Conservation (phyloP, 2,888 invertebrate species). For the Baronia brevicornis region DNA sequence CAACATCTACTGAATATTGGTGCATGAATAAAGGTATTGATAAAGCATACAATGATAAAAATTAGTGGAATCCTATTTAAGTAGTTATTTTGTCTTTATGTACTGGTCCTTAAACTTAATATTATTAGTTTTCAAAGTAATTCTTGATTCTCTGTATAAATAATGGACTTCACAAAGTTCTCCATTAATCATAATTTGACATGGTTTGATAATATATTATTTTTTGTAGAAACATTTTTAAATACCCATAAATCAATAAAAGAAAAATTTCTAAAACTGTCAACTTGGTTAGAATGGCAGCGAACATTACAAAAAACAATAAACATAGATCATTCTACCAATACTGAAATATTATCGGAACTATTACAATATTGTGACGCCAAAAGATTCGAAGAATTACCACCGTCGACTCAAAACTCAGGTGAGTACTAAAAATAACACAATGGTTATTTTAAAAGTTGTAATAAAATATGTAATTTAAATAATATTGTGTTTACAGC, state of each 20-base stretch:
- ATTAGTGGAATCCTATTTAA: too few species aligned
- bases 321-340: slow-evolving; percentile 59
- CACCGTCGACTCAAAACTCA: slow-evolving; percentile 49
- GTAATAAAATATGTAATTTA: slow-evolving; percentile 3
- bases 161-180: too few species aligned
- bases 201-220: neutral
- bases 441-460: neutral
- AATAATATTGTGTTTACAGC: slow-evolving; percentile 28
- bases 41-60: too few species aligned
- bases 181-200: too few species aligned
- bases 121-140: too few species aligned
- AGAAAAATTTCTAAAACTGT: slow-evolving; percentile 32
- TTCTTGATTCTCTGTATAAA: too few species aligned
- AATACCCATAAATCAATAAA: slow-evolving; percentile 16
- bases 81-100: too few species aligned
- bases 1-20: slow-evolving; percentile 36
- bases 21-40: slow-evolving; percentile 46
- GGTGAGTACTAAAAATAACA: slow-evolving; percentile 33
- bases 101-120: too few species aligned
- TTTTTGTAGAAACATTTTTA: slow-evolving; percentile 27
- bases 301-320: slow-evolving; percentile 58
- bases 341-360: slow-evolving; percentile 55
- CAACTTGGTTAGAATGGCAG: slow-evolving; percentile 65
- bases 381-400: slow-evolving; percentile 57
- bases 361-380: slow-evolving; percentile 66